Percentiles rank a stretch among this genome's conserved stretches.
Evolutionary conservation across 2,113 vertebrate genomes (phyloP).

Genomic region (Ochotona curzoniae): DNA sequence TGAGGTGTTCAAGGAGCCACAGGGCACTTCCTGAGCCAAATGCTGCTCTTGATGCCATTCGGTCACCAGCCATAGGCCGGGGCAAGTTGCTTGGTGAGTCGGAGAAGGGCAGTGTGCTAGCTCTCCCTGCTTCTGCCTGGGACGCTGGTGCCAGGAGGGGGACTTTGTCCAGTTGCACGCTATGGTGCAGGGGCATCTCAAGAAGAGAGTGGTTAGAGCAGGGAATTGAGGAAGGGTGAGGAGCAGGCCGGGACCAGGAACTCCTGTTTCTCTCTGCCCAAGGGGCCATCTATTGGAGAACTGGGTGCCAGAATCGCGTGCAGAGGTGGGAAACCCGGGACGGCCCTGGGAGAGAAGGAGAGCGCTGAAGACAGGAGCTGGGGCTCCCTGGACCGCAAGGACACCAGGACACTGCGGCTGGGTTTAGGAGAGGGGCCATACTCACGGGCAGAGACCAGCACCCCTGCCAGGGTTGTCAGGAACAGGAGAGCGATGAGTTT

Average conservation of each 20-base stretch:
- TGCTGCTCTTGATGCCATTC: background rate
- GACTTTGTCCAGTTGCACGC: background rate
- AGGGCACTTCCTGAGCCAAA: background rate
- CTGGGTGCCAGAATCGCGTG: background rate
- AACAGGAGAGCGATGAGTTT: slow-evolving; percentile 17
- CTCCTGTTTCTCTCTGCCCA: background rate
- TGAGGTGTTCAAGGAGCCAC: background rate
- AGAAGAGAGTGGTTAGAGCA: background rate
- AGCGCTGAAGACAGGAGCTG: background rate
- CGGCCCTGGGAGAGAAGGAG: background rate
- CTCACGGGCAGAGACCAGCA: slow-evolving; percentile 47
- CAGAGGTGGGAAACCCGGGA: background rate
- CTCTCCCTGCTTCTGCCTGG: background rate
- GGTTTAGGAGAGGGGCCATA: background rate
- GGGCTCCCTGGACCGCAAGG: background rate
- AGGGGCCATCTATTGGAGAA: fast-evolving
- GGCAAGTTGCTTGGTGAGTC: background rate
- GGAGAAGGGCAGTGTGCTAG: background rate
- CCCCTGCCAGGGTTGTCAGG: background rate
- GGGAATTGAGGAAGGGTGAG: background rate
- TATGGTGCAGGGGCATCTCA: background rate
- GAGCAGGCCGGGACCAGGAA: background rate
- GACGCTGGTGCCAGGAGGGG: background rate
- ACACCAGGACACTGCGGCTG: background rate
- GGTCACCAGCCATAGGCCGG: background rate